Evolutionary conservation across 2,888 invertebrate species (phyloP), one percentile per base, ranked within the genome.

Genomic region (Microctonus aethiopoides): DNA sequence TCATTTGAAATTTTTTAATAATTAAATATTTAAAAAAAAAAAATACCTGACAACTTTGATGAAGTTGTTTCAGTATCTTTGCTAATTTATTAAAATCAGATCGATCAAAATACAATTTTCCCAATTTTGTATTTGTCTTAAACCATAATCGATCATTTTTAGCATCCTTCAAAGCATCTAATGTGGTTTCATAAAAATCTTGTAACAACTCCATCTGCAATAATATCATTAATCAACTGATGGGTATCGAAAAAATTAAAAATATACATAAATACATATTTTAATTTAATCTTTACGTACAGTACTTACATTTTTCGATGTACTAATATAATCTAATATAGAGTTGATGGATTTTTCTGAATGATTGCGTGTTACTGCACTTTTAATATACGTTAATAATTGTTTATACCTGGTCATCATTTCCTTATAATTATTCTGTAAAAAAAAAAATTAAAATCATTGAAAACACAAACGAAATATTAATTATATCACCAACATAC

Each of bases 341-440:
- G 99, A 98, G 86, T 99, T 99, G 79, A 99, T 99, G 32, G 99
- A 99, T 87, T 99, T 99, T 86, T 99, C 99, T 51, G 99, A 98
- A 86, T 99, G 99, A 87, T 99, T 99, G 83, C 99, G 91, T 6
- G 99, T 99, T 41, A 99, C 99, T 24, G 99, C 99, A 88, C 96
- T 97, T 88, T 99, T 99, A 74, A 99, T 99, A 86, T 99, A 99
- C 0, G 97, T 98, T 67, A 99, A 89, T 66, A 99, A 89, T 86
- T 98, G 96, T 84, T 98, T 97, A 87, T 99, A 99, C 75, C 97
- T 90, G 4, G 90, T 88, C 95, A 98, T 96, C 97, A 98, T 98
- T 88, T 98, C 96, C 75, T 93, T 93, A 87, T 95, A 98, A 87
- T 98, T 97, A 67, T 91, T 90, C 97, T 97, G 86, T 57, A 87